These are phyloP conservation scores for Leptogaster cylindrica DNA, from an alignment of 2,888 invertebrate genomes.

Conservation along the genomic window DNA sequence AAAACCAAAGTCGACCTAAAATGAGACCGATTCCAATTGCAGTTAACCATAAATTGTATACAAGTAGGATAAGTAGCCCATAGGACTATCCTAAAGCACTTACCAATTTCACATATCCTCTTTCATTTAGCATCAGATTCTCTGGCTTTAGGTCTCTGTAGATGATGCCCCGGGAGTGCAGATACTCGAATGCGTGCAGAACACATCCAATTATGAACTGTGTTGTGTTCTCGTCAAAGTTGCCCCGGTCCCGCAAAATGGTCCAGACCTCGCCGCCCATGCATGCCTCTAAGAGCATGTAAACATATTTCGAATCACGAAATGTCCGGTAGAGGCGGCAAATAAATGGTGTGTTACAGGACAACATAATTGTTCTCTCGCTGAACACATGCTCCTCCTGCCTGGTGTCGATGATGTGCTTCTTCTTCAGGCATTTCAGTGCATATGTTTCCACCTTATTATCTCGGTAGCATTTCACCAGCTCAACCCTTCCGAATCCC, in stretches of 20 bases:
- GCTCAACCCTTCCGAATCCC: constrained; percentile 88
- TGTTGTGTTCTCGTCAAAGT: constrained; percentile 82
- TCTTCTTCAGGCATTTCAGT: constrained; percentile 87
- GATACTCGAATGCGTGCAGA: constrained; percentile 88
- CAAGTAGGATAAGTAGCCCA: too few relatives aligned
- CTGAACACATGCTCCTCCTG: constrained; percentile 90
- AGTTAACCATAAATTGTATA: too few relatives aligned
- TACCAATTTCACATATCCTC: constrained; percentile 89
- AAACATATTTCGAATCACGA: constrained; percentile 88
- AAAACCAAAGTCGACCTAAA: constrained; percentile 89
- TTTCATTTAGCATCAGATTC: constrained; percentile 83
- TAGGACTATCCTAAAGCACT: too few relatives aligned
- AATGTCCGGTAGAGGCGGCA: constrained; percentile 85
- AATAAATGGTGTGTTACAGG: constrained; percentile 65
- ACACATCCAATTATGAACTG: constrained; percentile 92
- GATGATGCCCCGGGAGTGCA: constrained; percentile 84
- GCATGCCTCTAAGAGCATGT: constrained; percentile 93
- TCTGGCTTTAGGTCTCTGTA: constrained; percentile 94
- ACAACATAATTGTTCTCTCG: constrained; percentile 83
- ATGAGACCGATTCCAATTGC: constrained; percentile 1
- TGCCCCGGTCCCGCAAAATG: constrained; percentile 81
- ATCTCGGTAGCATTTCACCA: constrained; percentile 70
- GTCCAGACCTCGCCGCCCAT: constrained; percentile 96
- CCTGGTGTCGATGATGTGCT: constrained; percentile 86
- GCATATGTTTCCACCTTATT: constrained; percentile 71